Conservation (phyloP, 2,113 vertebrate genomes). For the Genyomyrus donnyi region DNA sequence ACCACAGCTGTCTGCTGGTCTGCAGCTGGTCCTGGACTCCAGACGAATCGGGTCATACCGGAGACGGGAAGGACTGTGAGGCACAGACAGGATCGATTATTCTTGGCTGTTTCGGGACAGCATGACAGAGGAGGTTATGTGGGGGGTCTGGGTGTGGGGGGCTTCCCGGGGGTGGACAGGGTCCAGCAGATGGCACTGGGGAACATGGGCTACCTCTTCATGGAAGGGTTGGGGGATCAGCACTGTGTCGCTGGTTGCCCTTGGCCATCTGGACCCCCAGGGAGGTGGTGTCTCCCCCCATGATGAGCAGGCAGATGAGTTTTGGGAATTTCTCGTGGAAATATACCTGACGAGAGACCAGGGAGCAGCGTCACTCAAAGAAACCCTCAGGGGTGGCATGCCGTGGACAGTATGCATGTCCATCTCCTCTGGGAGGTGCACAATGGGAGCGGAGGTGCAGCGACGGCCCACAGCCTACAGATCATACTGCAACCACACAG, state of each 20-base stretch:
- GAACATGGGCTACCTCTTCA: neutral
- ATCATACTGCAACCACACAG: neutral
- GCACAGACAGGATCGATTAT: neutral
- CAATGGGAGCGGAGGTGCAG: neutral
- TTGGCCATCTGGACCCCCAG: neutral
- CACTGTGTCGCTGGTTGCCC: neutral
- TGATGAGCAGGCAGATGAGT: neutral
- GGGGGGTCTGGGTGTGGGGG: neutral
- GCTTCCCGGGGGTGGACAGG: neutral
- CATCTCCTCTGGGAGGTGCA: neutral
- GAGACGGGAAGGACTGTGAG: neutral
- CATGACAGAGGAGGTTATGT: neutral
- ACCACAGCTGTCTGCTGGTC: slow-evolving; percentile 10
- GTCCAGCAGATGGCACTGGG: neutral
- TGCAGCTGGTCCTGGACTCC: neutral
- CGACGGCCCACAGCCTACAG: neutral
- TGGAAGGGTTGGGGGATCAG: neutral
- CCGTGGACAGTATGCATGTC: neutral
- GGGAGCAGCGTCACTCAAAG: neutral
- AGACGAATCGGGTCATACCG: neutral
- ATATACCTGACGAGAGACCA: neutral
- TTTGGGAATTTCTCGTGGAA: neutral
- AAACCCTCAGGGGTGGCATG: neutral
- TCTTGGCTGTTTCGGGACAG: neutral
- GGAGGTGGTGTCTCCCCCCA: neutral